Base-by-base conservation (phyloP, 2,797 vertebrate genomes). In the Pseudochirops corinnae region DNA sequence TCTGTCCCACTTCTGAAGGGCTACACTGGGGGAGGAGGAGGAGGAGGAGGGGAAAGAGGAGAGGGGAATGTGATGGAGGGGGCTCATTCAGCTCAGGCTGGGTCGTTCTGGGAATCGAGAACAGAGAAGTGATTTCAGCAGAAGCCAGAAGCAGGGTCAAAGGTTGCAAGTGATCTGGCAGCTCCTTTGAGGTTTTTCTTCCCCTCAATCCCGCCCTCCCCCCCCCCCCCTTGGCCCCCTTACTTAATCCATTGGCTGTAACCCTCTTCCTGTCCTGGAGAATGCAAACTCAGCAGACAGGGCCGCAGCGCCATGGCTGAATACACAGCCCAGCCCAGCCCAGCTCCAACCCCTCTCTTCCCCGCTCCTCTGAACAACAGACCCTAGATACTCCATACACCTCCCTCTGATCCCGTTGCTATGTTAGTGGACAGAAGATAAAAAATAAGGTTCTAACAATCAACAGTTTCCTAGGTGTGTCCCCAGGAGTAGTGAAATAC, bases 121-220 rank as follows among this genome's bases (percentile, higher is more conserved):
- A 29, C 94, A 90, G 50, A 91, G 33, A 91, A 95, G 55, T 39
- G 29, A 29, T 31, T 6, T 55, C 67, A 6, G 52, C n/a, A 31
- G 87, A 53, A 95, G 53, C 91, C 90, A 62, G 24, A 93, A 62
- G 92, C 55, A 31, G 13, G 14, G 57, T 58, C 92, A 74, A 46
- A 82, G 74, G 74, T 82, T 82, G n/a, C 74, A 82, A 82, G 74
- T 82, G 74, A 82, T 82, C 74, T 82, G 74, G 74, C 58, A 92
- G 3, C 55, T 91, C 26, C 94, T 60, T 52, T 52, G 7, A 5
- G 87, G 28, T 56, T 91, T 96, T 93, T 87, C 92, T 50, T 96
- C 95, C 96, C 93, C 28, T 0, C 2, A 14, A 94, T 46, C 46
- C 46, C 46, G 46, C 46, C 46, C 96, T 74, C 92, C 53, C 21